A percentile compares a stretch with the other conserved stretches of the same genome.
Evolutionary conservation across 2,888 invertebrate species (phyloP).

Genomic region (Pyrochroa serraticornis): DNA sequence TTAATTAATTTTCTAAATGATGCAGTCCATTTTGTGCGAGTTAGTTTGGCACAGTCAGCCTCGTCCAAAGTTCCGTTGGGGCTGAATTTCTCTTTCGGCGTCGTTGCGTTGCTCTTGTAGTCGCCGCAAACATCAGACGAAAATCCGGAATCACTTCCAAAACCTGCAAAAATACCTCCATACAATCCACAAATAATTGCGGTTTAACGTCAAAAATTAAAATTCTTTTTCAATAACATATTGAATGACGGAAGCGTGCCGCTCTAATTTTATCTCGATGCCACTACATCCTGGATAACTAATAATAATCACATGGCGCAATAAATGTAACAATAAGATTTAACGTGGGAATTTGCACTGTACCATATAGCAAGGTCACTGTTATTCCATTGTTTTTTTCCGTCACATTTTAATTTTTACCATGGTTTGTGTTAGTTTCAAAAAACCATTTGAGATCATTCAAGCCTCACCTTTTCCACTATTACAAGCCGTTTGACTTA

Average conservation of each 20-base stretch:
- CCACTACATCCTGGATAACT: neutral
- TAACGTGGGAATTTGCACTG: slow-evolving; percentile 4
- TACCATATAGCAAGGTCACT: slow-evolving; percentile 2
- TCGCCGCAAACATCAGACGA: slow-evolving; percentile 61
- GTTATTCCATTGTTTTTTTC: slow-evolving; percentile 10
- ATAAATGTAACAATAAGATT: neutral
- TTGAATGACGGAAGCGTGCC: no score
- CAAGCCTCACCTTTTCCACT: slow-evolving; percentile 47
- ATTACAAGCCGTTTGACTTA: slow-evolving; percentile 48
- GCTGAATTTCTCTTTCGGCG: slow-evolving; percentile 56
- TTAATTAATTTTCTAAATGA: slow-evolving; percentile 65
- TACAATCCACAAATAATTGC: no score
- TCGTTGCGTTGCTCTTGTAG: slow-evolving; percentile 55
- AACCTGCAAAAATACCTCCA: slow-evolving; percentile 45
- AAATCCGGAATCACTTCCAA: slow-evolving; percentile 61
- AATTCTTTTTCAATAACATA: neutral
- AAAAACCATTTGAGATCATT: neutral
- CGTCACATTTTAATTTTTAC: no score
- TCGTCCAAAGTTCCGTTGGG: slow-evolving; percentile 54
- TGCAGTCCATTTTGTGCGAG: slow-evolving; percentile 66
- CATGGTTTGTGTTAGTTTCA: no score
- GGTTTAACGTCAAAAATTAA: no score
- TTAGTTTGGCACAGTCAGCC: slow-evolving; percentile 58
- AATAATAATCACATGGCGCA: neutral
- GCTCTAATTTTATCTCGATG: neutral